Evolutionary conservation across 2,113 vertebrate genomes (phyloP).

Genomic region (Columbina picui): DNA sequence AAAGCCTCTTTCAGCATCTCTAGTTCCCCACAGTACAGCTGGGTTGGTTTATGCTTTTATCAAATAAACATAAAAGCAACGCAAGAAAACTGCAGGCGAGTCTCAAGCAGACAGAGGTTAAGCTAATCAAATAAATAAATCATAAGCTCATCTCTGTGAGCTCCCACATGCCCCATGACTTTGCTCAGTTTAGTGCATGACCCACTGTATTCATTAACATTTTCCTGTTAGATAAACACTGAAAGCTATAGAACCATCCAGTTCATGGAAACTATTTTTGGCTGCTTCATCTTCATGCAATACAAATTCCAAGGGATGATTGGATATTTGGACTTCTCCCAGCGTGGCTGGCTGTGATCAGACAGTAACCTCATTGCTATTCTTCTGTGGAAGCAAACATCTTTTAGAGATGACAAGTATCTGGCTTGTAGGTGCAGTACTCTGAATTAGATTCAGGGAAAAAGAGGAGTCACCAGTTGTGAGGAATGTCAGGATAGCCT

Average conservation of each 20-base stretch:
- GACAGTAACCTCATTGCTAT: conserved; percentile 44
- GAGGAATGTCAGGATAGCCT: not conserved
- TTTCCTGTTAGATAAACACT: conserved; percentile 41
- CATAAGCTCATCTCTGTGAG: not conserved
- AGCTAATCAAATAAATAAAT: conserved; percentile 21
- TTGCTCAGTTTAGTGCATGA: not conserved
- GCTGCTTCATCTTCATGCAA: conserved; percentile 37
- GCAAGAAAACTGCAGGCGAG: not conserved
- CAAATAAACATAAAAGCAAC: not conserved
- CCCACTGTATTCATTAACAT: conserved; percentile 24
- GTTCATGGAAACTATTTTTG: conserved; percentile 54
- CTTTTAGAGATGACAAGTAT: conserved; percentile 42
- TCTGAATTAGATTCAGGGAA: conserved; percentile 5
- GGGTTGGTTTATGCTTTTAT: not conserved
- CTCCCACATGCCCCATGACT: not conserved
- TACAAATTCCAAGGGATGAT: conserved; percentile 36
- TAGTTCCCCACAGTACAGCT: not conserved
- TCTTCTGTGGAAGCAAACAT: conserved; percentile 46
- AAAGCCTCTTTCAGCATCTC: conserved; percentile 28
- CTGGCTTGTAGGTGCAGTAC: conserved; percentile 27
- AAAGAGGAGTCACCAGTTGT: not conserved
- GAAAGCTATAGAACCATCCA: conserved; percentile 25
- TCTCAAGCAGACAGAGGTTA: not conserved
- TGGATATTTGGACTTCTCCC: conserved; percentile 43
- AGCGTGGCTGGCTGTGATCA: conserved; percentile 23